Conservation (phyloP, 1,140 invertebrate species). For the Hypothenemus hampei region DNA sequence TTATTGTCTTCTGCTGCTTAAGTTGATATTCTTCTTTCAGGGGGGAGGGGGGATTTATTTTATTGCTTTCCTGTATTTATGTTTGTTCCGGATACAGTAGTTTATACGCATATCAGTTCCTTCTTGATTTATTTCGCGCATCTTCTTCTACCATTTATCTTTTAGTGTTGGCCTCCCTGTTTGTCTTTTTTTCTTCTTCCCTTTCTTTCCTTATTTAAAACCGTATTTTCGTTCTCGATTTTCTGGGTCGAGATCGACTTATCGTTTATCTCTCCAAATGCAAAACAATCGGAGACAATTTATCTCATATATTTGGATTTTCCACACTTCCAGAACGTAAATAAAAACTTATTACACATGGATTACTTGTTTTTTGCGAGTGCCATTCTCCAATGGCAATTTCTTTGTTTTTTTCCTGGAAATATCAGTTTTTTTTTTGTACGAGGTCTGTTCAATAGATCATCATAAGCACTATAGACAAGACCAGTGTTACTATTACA, state of each 20-base stretch:
- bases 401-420: too few relatives aligned
- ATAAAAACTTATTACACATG: too few relatives aligned
- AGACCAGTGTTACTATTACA: too few relatives aligned
- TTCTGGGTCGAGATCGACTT: background rate
- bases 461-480: too few relatives aligned
- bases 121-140: background rate
- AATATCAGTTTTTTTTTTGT: too few relatives aligned
- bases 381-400: too few relatives aligned
- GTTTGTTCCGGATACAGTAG: slow-evolving; percentile 20
- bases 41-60: slow-evolving; percentile 19
- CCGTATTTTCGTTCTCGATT: background rate
- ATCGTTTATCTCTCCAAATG: background rate
- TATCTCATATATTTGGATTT: too few relatives aligned
- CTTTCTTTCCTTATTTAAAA: too few relatives aligned
- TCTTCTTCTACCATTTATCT: slow-evolving; percentile 4
- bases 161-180: background rate
- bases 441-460: too few relatives aligned
- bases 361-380: too few relatives aligned
- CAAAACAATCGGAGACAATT: too few relatives aligned
- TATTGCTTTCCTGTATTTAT: slow-evolving; percentile 22
- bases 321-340: too few relatives aligned
- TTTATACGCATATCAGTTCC: slow-evolving; percentile 22
- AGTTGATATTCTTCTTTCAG: slow-evolving; percentile 26
- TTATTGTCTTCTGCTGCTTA: slow-evolving; percentile 23
- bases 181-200: background rate